Conservation (phyloP, 2,113 vertebrate species). For the Solea solea region DNA sequence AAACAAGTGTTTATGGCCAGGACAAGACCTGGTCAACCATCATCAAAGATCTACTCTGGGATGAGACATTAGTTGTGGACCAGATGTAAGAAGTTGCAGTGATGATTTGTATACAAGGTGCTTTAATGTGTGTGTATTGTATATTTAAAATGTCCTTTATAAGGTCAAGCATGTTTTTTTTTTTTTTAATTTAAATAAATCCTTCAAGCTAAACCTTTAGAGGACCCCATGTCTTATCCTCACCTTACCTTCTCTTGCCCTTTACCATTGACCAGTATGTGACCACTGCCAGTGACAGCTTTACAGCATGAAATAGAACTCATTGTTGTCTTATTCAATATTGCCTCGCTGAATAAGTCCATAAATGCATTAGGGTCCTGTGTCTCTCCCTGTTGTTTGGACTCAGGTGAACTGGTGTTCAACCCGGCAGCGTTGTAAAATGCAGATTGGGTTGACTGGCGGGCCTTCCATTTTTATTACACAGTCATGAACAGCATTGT, state of each 20-base stretch:
- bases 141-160: not conserved
- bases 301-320: conserved; percentile 77
- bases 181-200: not conserved
- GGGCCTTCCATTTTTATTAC: conserved; percentile 75
- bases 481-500: conserved; percentile 73
- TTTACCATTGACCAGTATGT: conserved; percentile 72
- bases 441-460: conserved; percentile 81
- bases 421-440: conserved; percentile 80
- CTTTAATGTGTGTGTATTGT: not conserved
- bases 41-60: conserved; percentile 66
- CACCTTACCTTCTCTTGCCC: conserved; percentile 42
- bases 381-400: conserved; percentile 60
- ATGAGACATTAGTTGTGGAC: conserved; percentile 61
- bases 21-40: conserved; percentile 74
- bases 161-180: not conserved
- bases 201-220: not conserved
- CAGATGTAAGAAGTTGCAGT: conserved; percentile 63
- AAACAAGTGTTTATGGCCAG: conserved; percentile 73
- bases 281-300: conserved; percentile 70
- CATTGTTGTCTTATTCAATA: conserved; percentile 70
- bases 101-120: not conserved
- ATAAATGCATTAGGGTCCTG: conserved; percentile 73
- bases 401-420: conserved; percentile 71
- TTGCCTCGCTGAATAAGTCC: conserved; percentile 71
- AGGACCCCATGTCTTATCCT: not conserved